Percentiles rank a stretch among this genome's conserved stretches.
Evolutionary conservation across 64 coral and sea anemone species (phyloP).

Genomic region (Porites australiensis): DNA sequence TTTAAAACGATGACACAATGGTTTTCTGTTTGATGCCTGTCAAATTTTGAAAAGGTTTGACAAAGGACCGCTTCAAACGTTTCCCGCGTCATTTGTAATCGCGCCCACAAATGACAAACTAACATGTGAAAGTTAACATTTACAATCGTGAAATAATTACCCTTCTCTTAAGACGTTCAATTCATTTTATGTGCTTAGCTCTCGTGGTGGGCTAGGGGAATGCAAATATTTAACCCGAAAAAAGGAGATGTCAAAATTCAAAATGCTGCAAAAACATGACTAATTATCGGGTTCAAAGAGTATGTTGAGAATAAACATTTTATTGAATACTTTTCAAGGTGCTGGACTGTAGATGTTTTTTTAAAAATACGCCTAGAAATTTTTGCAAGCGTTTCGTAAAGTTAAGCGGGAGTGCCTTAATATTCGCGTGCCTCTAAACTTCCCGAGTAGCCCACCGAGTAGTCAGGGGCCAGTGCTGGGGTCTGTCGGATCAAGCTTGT

Average conservation of each 20-base stretch:
- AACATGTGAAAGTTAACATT: neutral
- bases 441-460: too few relatives aligned
- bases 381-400: too few relatives aligned
- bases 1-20: neutral
- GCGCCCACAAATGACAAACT: neutral
- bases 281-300: too few relatives aligned
- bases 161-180: neutral
- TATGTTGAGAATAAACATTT: too few relatives aligned
- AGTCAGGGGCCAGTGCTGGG: too few relatives aligned
- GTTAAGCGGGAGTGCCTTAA: too few relatives aligned
- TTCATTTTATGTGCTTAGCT: neutral
- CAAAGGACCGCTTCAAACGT: neutral
- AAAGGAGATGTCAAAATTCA: neutral
- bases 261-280: too few relatives aligned
- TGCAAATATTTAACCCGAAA: neutral
- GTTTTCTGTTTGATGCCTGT: slow-evolving; percentile 39
- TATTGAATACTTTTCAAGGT: too few relatives aligned
- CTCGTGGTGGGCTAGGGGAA: neutral
- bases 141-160: neutral
- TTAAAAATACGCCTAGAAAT: too few relatives aligned
- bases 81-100: neutral
- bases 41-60: neutral
- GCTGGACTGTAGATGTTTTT: too few relatives aligned
- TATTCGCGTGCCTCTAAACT: too few relatives aligned
- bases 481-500: too few relatives aligned